Conservation (phyloP, 2,888 invertebrate genomes). For the Drosophila mettleri region DNA sequence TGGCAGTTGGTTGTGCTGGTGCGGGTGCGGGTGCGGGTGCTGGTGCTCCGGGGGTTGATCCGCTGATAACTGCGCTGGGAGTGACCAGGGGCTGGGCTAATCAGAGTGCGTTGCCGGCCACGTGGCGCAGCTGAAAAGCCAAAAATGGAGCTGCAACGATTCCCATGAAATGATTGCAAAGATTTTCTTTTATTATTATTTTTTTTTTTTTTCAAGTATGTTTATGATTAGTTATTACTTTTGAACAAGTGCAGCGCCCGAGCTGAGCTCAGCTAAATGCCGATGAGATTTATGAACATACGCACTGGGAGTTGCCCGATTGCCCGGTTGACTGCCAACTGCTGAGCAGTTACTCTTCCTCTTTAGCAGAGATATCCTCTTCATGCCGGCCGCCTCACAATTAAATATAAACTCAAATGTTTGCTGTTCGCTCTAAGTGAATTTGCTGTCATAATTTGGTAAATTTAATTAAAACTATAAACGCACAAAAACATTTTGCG, state of each 20-base stretch:
- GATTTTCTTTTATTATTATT: conserved; percentile 59
- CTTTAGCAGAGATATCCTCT: neutral
- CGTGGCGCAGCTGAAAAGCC: conserved; percentile 67
- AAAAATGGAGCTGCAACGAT: conserved; percentile 54
- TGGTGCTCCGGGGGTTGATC: conserved; percentile 35
- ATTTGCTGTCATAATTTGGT: conserved; percentile 69
- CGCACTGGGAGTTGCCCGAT: conserved; percentile 57
- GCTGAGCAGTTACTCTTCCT: neutral
- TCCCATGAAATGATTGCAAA: conserved; percentile 61
- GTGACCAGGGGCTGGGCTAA: conserved; percentile 61
- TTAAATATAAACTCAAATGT: conserved; percentile 56
- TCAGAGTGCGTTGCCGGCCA: conserved; percentile 80
- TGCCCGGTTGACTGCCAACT: neutral
- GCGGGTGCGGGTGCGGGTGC: conserved; percentile 25
- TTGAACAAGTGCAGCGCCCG: conserved; percentile 64
- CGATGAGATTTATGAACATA: conserved; percentile 61
- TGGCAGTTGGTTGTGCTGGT: conserved; percentile 34
- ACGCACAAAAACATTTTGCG: conserved; percentile 61
- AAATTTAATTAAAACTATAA: conserved; percentile 79
- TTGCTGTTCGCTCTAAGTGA: conserved; percentile 38
- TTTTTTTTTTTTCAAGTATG: conserved; percentile 57
- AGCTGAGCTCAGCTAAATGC: conserved; percentile 53
- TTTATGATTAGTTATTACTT: conserved; percentile 76
- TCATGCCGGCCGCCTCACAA: too few species aligned
- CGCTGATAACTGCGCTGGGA: conserved; percentile 31